Evolutionary conservation across 1,140 invertebrate genomes (phyloP).

Genomic region (Proales similis): DNA sequence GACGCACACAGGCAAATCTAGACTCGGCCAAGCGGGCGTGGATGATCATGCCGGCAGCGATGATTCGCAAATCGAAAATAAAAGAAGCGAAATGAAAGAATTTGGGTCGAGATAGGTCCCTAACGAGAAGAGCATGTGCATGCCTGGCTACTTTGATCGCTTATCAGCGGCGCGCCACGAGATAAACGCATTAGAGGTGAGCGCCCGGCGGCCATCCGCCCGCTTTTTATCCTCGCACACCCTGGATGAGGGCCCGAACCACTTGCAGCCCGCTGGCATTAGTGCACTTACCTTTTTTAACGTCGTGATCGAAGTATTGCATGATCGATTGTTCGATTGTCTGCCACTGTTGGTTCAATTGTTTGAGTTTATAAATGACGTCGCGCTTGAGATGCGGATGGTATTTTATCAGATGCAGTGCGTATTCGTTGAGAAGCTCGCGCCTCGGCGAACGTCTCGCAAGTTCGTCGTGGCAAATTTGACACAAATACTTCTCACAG

Average conservation of each 20-base stretch:
- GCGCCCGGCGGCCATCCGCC: too few species aligned
- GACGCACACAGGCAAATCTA: too few species aligned
- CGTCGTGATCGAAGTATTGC: slow-evolving; percentile 40
- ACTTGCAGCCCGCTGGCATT: neutral
- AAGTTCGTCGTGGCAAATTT: slow-evolving; percentile 65
- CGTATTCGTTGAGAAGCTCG: slow-evolving; percentile 70
- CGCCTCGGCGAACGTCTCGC: slow-evolving; percentile 63
- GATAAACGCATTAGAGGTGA: neutral
- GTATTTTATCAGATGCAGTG: slow-evolving; percentile 63
- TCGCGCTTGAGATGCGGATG: slow-evolving; percentile 67
- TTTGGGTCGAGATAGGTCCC: too few species aligned
- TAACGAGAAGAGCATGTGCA: too few species aligned
- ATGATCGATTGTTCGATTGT: slow-evolving; percentile 59
- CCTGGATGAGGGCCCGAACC: too few species aligned
- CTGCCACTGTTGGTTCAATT: slow-evolving; percentile 71
- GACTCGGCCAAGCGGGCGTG: too few species aligned
- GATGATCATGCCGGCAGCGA: too few species aligned
- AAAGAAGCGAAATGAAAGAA: too few species aligned
- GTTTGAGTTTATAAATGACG: slow-evolving; percentile 64
- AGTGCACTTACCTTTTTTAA: slow-evolving; percentile 20
- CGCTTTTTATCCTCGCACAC: too few species aligned
- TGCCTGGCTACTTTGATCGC: too few species aligned
- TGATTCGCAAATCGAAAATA: too few species aligned
- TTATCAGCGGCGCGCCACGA: too few species aligned
- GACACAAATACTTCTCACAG: slow-evolving; percentile 49